These are phyloP conservation scores for Shinisaurus crocodilurus DNA, from an alignment of 2,113 vertebrate species.

Conservation along the genomic window DNA sequence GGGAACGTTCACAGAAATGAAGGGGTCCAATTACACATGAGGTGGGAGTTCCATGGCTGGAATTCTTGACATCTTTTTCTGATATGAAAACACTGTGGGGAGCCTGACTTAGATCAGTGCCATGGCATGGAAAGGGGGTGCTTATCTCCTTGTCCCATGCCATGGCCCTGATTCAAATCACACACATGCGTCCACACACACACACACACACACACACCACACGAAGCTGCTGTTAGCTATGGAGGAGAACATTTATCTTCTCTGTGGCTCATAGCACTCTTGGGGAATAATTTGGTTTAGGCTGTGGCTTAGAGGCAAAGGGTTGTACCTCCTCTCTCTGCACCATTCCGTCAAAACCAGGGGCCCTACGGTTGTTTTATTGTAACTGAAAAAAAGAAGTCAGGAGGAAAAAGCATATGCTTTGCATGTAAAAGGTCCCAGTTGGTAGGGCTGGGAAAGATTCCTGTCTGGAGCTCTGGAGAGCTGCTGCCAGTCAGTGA, in stretches of 20 bases:
- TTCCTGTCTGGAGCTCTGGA: background rate
- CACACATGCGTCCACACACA: background rate
- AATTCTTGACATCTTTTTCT: background rate
- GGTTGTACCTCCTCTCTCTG: background rate
- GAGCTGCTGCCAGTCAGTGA: background rate
- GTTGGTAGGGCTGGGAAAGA: background rate
- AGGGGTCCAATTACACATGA: background rate
- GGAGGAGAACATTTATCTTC: background rate
- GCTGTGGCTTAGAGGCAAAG: background rate
- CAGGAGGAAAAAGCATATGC: background rate
- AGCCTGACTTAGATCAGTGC: background rate
- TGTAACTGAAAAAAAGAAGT: background rate
- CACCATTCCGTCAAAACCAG: background rate
- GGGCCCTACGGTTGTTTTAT: background rate
- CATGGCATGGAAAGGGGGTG: background rate
- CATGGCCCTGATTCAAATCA: conserved; percentile 1
- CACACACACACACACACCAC: background rate
- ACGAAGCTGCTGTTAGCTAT: background rate
- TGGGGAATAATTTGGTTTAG: background rate
- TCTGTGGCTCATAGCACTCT: background rate
- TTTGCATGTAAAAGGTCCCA: background rate
- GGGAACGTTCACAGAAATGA: background rate
- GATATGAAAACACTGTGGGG: background rate
- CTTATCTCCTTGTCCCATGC: background rate
- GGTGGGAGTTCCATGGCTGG: background rate